Base-by-base conservation (phyloP, 2,888 invertebrate species). In the Drosophila monieri region DNA sequence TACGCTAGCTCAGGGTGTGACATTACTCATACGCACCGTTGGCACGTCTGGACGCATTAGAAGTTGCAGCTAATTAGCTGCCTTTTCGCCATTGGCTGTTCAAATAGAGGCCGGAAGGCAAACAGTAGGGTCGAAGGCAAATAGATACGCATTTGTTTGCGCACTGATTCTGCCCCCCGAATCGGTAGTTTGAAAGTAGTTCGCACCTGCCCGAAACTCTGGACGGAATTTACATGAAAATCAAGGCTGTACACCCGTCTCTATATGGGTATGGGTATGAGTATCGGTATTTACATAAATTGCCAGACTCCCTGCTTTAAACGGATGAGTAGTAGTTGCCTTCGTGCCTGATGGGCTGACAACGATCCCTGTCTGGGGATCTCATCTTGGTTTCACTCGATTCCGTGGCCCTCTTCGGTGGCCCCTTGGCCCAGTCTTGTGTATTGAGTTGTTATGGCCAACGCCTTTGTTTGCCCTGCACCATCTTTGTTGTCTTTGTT, bases 361-460 rank as follows among this genome's bases (percentile, higher is more conserved):
- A 46, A 41, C 25, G 43, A 53, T 56, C 48, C 30, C 51, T 3
- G 51, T 57, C 57, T 30, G 64, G 35, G 62, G 27, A 43, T 64
- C 51, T 43, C 64, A 52, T 64, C 64, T 47, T 18, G 23, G 41
- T 30, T 27, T 14, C 25, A n/a, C 35, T 35, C 35, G n/a, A 2
- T 6, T 30, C n/a, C 55, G 32, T 39, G 53, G 21, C 18, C 51
- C 25, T 30, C 47, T 14, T 27, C 44, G 39, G 23, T 25, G n/a
- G 30, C 18, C 39, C 35, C 39, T 54, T 56, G 69, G 21, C 44
- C 25, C 23, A 54, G 73, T 55, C 73, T 66, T 80, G 81, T 69
- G 78, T 69, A 85, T 80, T 87, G 85, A 85, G 81, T 80, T 81
- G 81, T 81, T 87, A 80, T 81, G 85, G 87, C 85, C 80, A 80